Conservation (phyloP, 2,888 invertebrate genomes). For the Chirona hameri region DNA sequence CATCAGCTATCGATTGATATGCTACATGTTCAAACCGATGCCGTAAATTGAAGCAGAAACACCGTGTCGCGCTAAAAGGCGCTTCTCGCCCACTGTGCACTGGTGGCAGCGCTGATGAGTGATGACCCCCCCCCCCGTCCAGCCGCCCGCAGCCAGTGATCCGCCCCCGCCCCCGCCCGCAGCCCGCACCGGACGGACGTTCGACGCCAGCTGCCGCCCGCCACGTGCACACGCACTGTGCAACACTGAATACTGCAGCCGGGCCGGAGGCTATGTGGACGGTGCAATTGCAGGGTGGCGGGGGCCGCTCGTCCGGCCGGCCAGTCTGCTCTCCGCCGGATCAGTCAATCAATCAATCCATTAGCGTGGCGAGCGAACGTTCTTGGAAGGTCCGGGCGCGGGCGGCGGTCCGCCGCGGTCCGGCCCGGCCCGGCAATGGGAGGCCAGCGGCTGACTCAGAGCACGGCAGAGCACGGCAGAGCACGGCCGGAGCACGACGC, state of each 20-base stretch:
- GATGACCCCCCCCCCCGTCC: neutral
- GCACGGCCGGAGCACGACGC: too few species aligned
- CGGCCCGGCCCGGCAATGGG: too few species aligned
- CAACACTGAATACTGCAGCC: neutral
- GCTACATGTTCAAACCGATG: too few species aligned
- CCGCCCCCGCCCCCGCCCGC: too few species aligned
- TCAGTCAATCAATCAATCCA: constrained; percentile 13
- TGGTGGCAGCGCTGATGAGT: neutral
- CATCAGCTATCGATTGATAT: too few species aligned
- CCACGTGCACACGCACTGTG: neutral
- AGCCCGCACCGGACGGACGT: too few species aligned
- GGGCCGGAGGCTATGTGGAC: neutral
- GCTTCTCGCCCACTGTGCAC: too few species aligned
- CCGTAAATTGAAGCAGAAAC: too few species aligned
- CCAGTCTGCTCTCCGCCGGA: neutral
- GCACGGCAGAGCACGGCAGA: too few species aligned
- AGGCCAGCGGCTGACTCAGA: too few species aligned
- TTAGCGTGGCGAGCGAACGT: neutral
- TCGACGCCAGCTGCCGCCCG: neutral
- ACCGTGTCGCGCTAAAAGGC: too few species aligned
- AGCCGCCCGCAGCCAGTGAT: neutral
- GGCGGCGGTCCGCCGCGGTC: neutral
- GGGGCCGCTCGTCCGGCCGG: neutral
- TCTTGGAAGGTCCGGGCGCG: neutral
- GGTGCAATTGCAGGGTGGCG: too few species aligned